Evolutionary conservation across 2,888 invertebrate species (phyloP).

Genomic region (Perizoma affinitatum): DNA sequence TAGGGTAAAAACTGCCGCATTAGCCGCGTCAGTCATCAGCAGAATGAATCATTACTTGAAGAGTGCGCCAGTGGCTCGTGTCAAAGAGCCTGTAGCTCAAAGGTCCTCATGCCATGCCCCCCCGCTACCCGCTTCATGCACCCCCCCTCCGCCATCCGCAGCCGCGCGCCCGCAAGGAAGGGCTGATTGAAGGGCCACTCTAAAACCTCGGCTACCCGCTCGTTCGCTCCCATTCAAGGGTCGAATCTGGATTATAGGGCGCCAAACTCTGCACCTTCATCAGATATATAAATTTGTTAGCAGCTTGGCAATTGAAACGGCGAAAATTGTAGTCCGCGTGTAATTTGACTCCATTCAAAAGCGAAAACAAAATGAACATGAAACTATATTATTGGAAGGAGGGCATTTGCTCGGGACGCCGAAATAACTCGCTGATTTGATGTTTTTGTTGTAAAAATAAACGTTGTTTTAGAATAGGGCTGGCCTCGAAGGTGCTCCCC

Average conservation of each 20-base stretch:
- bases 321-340: constrained; percentile 69
- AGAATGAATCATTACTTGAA: constrained; percentile 85
- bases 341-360: constrained; percentile 71
- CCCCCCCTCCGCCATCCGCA: constrained; percentile 42
- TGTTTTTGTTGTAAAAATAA: constrained; percentile 32
- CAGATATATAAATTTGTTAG: constrained; percentile 79
- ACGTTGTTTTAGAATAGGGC: constrained; percentile 25
- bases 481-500: constrained; percentile 44
- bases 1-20: constrained; percentile 69
- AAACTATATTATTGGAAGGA: constrained; percentile 47
- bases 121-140: constrained; percentile 41
- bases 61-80: constrained; percentile 83
- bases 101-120: constrained; percentile 68
- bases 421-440: constrained; percentile 35
- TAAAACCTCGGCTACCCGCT: constrained; percentile 81
- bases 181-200: constrained; percentile 84
- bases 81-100: constrained; percentile 82
- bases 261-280: constrained; percentile 81
- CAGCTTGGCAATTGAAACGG: constrained; percentile 67
- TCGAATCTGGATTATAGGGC: constrained; percentile 82
- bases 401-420: constrained; percentile 27
- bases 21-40: constrained; percentile 82
- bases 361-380: constrained; percentile 50
- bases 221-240: constrained; percentile 82
- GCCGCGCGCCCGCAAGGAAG: constrained; percentile 69